These are phyloP conservation scores for Tetranychus cinnabarinus DNA, from an alignment of 1,140 invertebrate genomes.

Conservation along the genomic window DNA sequence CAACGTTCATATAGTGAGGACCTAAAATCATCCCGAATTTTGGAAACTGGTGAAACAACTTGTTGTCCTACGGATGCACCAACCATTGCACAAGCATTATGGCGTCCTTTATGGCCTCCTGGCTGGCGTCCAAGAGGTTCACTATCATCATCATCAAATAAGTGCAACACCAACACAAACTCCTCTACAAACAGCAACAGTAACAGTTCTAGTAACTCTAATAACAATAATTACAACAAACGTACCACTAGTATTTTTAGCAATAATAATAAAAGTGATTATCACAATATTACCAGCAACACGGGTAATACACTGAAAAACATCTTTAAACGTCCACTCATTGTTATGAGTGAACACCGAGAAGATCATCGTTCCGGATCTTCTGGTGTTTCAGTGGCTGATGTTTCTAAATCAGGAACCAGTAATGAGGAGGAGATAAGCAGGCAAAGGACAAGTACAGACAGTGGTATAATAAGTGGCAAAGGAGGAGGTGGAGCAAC, in stretches of 20 bases:
- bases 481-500: too few relatives aligned
- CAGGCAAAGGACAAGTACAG: too few relatives aligned
- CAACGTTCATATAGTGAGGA: too few relatives aligned
- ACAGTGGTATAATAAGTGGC: too few relatives aligned
- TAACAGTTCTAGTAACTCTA: too few relatives aligned
- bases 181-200: too few relatives aligned
- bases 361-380: background rate
- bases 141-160: background rate
- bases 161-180: background rate
- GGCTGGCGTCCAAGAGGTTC: slow-evolving; percentile 10
- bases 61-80: background rate
- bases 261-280: background rate
- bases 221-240: background rate
- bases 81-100: slow-evolving; percentile 10
- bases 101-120: slow-evolving; percentile 13
- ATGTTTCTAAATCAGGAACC: too few relatives aligned
- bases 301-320: too few relatives aligned
- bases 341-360: too few relatives aligned
- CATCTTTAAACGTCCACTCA: background rate
- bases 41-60: too few relatives aligned
- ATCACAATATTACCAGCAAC: background rate
- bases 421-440: too few relatives aligned
- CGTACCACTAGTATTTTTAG: background rate
- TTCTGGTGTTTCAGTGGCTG: background rate
- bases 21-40: too few relatives aligned